Evolutionary conservation across 2,888 invertebrate genomes (phyloP), one percentile per base, ranked within the genome.

Genomic region (Patella depressa): DNA sequence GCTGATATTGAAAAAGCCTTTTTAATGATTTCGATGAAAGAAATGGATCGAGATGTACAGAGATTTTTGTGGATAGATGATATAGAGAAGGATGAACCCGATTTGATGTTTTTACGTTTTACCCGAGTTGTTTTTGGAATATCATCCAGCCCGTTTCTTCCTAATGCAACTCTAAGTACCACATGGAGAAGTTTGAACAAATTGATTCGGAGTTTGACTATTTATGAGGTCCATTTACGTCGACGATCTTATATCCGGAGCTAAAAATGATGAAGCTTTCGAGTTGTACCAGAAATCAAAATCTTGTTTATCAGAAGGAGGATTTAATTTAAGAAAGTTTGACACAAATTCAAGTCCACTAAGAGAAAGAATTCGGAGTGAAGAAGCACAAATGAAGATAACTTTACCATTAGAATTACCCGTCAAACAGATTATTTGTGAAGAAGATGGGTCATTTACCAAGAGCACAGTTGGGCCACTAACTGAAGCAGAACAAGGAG

Each of bases 301-400:
- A 19, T 59, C 59, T 9, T 15, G 17, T n/a, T 59, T n/a, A 59
- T 12, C 59, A n/a, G 59, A 59, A 59, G 59, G 17, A 2, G 59
- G 59, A n/a, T 59, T 59, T 59, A 59, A 59, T 15, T 59, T 59
- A n/a, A 59, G 59, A 59, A 59, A 59, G 19, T 59, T 59, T 59
- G 59, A 2, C 5, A n/a, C 59, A 2, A 59, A 59, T 59, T 59
- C 59, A 59, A n/a, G n/a, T n/a, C 19, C 2, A 19, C 2, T 59
- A n/a, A 59, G 59, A 12, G 19, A 59, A 19, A 2, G 59, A 59
- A 59, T 59, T 19, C 17, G n/a, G 2, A 9, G 5, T 59, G 59
- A 59, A 59, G 59, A 59, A 15, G 17, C 59, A 59, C 59, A 59
- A 15, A n/a, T 15, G 11, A 59, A 15, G 19, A 5, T n/a, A 4